A percentile compares a stretch with the other conserved stretches of the same genome.
These are phyloP conservation scores for Drosophila willistoni DNA, from an alignment of 1,140 invertebrate species.

Conservation along the genomic window DNA sequence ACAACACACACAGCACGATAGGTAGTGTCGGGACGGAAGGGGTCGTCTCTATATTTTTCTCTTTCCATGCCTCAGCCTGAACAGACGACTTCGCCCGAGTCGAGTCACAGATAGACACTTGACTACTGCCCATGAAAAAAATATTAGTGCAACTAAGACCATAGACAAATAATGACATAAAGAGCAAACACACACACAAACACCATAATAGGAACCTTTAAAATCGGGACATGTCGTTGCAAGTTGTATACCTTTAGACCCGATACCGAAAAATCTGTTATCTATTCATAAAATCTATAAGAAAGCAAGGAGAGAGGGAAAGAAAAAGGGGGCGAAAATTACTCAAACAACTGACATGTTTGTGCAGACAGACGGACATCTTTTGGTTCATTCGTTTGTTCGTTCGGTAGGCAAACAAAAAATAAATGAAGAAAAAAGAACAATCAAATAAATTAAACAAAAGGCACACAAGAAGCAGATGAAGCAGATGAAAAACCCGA, in stretches of 20 bases:
- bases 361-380: constrained; percentile 40
- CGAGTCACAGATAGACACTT: constrained; percentile 25
- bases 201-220: constrained; percentile 1
- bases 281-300: constrained; percentile 66
- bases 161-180: constrained; percentile 75
- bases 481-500: constrained; percentile 30
- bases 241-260: constrained; percentile 22
- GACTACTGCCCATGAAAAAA: constrained; percentile 70
- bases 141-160: constrained; percentile 77
- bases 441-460: constrained; percentile 81
- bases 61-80: constrained; percentile 21
- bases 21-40: not conserved
- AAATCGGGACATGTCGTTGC: constrained; percentile 50
- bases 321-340: constrained; percentile 72
- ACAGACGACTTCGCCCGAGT: not conserved
- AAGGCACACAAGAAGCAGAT: constrained; percentile 43
- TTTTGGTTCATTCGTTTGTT: constrained; percentile 33
- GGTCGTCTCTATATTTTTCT: constrained; percentile 22
- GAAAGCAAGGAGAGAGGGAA: not conserved
- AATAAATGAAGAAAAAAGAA: constrained; percentile 51
- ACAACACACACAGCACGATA: constrained; percentile 11
- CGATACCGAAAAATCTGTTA: constrained; percentile 45
- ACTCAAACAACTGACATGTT: constrained; percentile 73
- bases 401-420: constrained; percentile 58
- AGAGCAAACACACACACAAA: constrained; percentile 50